phyloP scores from a whole-genome alignment of 2,113 vertebrate species.

The Lepisosteus osseus region DNA sequence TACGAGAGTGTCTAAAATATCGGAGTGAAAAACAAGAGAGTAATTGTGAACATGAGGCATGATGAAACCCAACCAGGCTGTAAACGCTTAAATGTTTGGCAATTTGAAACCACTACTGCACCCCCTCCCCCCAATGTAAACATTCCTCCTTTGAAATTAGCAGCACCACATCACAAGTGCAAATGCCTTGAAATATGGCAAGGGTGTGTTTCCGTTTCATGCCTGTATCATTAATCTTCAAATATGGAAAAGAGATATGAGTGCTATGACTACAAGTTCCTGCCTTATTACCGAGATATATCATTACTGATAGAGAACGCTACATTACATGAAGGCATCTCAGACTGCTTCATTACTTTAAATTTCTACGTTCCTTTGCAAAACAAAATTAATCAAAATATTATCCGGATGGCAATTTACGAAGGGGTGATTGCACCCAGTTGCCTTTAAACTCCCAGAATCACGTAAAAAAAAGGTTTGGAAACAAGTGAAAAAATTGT shows the following conservation, averaged over 20 bases:
- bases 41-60: background rate
- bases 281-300: background rate
- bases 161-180: conserved; percentile 8
- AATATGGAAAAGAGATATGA: conserved; percentile 5
- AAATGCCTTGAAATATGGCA: conserved; percentile 25
- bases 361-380: background rate
- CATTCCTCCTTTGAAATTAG: conserved; percentile 3
- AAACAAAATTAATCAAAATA: background rate
- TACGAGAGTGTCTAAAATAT: conserved; percentile 8
- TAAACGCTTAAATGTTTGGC: conserved; percentile 7
- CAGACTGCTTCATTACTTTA: background rate
- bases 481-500: background rate
- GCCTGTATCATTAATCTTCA: conserved; percentile 1
- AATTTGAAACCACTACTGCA: background rate
- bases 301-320: background rate
- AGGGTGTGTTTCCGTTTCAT: conserved; percentile 25
- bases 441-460: background rate
- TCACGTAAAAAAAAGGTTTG: background rate
- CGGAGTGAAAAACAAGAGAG: background rate
- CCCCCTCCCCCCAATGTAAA: conserved; percentile 21
- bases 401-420: background rate
- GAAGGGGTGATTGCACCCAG: background rate
- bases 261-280: background rate
- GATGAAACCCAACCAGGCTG: conserved; percentile 14
- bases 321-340: background rate